Conservation (phyloP, 35 echinoderm and acorn worm species). For the Lytechinus variegatus region DNA sequence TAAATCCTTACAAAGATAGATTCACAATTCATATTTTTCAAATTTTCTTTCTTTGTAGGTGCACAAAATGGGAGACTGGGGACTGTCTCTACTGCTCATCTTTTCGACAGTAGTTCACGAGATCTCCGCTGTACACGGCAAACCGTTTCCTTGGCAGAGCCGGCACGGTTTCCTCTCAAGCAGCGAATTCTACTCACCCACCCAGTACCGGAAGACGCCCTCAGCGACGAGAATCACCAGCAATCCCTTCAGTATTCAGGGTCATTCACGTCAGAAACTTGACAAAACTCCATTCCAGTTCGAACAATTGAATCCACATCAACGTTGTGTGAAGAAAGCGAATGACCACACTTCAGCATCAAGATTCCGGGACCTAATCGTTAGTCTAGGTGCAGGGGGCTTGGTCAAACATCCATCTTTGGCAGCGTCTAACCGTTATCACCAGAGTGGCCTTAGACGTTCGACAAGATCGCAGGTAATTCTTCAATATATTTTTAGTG, state of each 20-base stretch:
- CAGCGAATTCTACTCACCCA: background rate
- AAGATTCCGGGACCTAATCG: background rate
- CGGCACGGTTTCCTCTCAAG: background rate
- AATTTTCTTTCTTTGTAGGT: background rate
- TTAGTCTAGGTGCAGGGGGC: background rate
- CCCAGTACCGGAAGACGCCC: background rate
- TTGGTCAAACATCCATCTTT: background rate
- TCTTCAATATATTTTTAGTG: background rate
- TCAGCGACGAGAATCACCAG: background rate
- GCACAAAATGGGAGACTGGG: constrained; percentile 48
- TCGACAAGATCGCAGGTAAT: background rate
- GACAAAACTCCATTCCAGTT: background rate
- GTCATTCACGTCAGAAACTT: background rate
- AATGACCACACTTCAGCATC: background rate
- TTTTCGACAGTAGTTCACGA: constrained; percentile 1
- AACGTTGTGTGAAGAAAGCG: background rate
- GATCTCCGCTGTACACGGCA: constrained; percentile 15
- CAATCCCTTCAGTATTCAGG: background rate
- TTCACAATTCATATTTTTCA: background rate
- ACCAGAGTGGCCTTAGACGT: background rate
- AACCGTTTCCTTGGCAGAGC: background rate
- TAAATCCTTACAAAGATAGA: too few species aligned
- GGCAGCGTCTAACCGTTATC: background rate
- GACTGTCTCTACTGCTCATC: constrained; percentile 35
- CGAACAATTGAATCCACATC: background rate